These are phyloP conservation scores for Lasioglossum leucozonium DNA, from an alignment of 2,888 invertebrate species.

Conservation along the genomic window DNA sequence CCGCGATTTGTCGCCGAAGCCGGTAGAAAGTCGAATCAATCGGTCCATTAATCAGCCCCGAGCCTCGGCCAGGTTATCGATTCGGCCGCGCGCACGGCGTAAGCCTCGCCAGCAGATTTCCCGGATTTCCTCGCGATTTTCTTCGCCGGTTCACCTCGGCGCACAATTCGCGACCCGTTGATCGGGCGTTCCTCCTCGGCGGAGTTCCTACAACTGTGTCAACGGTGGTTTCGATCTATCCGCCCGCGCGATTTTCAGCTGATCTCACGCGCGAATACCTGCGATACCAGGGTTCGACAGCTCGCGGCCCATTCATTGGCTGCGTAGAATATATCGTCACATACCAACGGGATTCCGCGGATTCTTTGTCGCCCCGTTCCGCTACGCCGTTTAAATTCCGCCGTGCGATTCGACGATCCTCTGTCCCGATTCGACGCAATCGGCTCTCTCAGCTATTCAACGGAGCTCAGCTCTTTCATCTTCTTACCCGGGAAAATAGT, in stretches of 20 bases:
- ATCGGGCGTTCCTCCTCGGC: not conserved
- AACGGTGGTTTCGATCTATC: slow-evolving; percentile 25
- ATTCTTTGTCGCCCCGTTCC: slow-evolving; percentile 26
- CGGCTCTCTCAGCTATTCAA: not conserved
- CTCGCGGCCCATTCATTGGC: slow-evolving; percentile 30
- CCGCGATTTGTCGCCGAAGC: slow-evolving; percentile 7
- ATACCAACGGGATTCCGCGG: slow-evolving; percentile 32
- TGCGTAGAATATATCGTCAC: slow-evolving; percentile 21
- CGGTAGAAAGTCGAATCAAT: slow-evolving; percentile 19
- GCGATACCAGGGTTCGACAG: slow-evolving; percentile 22
- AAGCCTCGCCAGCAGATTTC: slow-evolving; percentile 22
- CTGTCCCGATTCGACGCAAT: not conserved
- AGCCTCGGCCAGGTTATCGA: slow-evolving; percentile 13
- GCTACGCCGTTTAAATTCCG: slow-evolving; percentile 9
- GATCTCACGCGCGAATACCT: slow-evolving; percentile 29
- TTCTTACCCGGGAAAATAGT: not conserved
- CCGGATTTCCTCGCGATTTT: slow-evolving; percentile 29
- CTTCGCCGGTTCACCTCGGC: slow-evolving; percentile 8
- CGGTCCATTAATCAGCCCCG: slow-evolving; percentile 25
- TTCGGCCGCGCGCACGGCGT: not conserved
- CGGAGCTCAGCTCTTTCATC: not conserved
- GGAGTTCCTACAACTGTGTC: slow-evolving; percentile 26
- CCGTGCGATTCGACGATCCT: not conserved
- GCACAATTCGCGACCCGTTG: not conserved
- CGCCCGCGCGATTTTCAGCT: slow-evolving; percentile 13